phyloP scores from a whole-genome alignment of 2,113 vertebrate genomes.

The Chaetops frenatus region DNA sequence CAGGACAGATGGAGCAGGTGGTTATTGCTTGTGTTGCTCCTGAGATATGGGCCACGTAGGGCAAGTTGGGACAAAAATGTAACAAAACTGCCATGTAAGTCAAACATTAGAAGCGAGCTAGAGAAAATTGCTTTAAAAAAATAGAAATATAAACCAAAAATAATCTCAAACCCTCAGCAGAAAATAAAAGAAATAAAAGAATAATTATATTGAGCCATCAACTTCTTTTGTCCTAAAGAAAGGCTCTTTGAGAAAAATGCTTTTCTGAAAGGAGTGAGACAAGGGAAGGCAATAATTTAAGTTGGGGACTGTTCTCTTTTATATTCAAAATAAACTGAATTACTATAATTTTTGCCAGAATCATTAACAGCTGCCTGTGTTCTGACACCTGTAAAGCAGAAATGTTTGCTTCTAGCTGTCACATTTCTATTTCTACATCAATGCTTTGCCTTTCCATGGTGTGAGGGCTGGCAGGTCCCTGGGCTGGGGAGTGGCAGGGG shows the following conservation, averaged over 20 bases:
- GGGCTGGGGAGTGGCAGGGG: accelerated
- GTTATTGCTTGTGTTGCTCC: not conserved
- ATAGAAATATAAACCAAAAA: not conserved
- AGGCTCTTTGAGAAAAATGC: not conserved
- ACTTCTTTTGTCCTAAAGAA: not conserved
- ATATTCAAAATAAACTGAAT: not conserved
- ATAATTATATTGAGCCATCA: not conserved
- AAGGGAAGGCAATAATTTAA: not conserved
- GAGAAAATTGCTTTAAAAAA: not conserved
- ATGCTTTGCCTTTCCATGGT: accelerated
- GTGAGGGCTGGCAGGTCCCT: not conserved
- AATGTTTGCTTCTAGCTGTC: accelerated
- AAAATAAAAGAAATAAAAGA: not conserved
- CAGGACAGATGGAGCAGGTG: not conserved
- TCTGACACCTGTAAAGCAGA: not conserved
- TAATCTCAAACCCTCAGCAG: not conserved
- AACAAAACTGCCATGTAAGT: not conserved
- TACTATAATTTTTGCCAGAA: not conserved
- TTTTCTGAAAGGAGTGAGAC: not conserved
- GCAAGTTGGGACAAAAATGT: not conserved
- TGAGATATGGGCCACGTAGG: not conserved
- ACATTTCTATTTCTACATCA: not conserved
- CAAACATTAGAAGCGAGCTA: not conserved
- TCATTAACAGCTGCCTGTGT: not conserved
- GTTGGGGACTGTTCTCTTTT: not conserved